phyloP scores from a whole-genome alignment of 37 sponge, comb jelly and placozoan species.

The Aphrocallistes beatrix region DNA sequence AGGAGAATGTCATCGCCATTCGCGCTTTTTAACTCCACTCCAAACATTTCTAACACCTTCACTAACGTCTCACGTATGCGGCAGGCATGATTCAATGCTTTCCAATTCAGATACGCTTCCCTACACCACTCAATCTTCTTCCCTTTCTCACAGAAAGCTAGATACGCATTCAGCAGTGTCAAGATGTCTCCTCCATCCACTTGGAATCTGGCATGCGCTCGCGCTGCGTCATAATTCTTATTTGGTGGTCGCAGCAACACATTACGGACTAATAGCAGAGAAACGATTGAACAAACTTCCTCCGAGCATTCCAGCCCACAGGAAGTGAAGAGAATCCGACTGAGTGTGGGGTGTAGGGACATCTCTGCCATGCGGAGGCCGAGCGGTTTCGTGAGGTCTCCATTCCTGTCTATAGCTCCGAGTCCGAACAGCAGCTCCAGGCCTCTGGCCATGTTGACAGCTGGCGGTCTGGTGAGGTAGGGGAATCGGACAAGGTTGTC shows the following conservation, averaged over 20 bases:
- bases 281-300: slow-evolving; percentile 64
- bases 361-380: slow-evolving; percentile 84
- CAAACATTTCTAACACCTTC: not conserved
- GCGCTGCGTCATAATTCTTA: slow-evolving; percentile 52
- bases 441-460: slow-evolving; percentile 46
- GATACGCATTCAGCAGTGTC: slow-evolving; percentile 83
- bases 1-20: not conserved
- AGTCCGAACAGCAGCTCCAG: slow-evolving; percentile 82
- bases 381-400: slow-evolving; percentile 53
- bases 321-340: slow-evolving; percentile 73
- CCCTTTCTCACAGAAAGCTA: slow-evolving; percentile 42
- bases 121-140: slow-evolving; percentile 11
- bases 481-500: slow-evolving; percentile 79
- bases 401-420: slow-evolving; percentile 51
- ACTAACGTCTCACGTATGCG: not conserved
- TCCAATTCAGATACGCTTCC: not conserved
- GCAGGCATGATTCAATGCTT: slow-evolving; percentile 5
- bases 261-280: slow-evolving; percentile 81
- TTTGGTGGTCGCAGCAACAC: slow-evolving; percentile 49
- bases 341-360: slow-evolving; percentile 82
- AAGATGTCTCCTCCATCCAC: slow-evolving; percentile 85
- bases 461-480: slow-evolving; percentile 82
- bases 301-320: slow-evolving; percentile 88
- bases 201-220: slow-evolving; percentile 49
- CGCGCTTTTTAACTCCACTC: slow-evolving; percentile 7